phyloP scores from a whole-genome alignment of 2,888 invertebrate species.

The Orthosia incerta region DNA sequence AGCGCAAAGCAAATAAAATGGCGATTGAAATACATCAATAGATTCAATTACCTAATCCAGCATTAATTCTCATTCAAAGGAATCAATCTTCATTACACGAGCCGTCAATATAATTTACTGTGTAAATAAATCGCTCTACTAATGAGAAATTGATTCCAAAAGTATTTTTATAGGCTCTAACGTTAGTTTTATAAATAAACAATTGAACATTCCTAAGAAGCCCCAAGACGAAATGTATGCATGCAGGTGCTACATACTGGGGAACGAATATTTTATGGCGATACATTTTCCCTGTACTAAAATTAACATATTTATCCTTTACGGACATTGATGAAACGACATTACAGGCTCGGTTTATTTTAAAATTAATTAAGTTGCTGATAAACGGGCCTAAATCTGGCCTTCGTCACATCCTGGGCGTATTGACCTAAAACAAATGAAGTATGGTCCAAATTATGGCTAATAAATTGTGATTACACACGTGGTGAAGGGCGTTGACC shows the following conservation, averaged over 20 bases:
- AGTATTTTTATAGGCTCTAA: conserved; percentile 69
- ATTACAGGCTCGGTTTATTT: conserved; percentile 26
- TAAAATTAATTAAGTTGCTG: conserved; percentile 29
- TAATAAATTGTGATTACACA: conserved; percentile 76
- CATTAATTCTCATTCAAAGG: conserved; percentile 23
- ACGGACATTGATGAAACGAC: conserved; percentile 28
- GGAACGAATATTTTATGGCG: conserved; percentile 26
- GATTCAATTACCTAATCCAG: conserved; percentile 48
- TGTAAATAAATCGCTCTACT: conserved; percentile 46
- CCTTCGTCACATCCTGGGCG: conserved; percentile 49
- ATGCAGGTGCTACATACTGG: conserved; percentile 25
- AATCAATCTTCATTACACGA: conserved; percentile 55
- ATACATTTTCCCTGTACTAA: conserved; percentile 43
- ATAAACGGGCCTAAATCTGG: conserved; percentile 41
- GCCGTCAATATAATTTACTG: conserved; percentile 30
- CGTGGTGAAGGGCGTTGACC: conserved; percentile 80
- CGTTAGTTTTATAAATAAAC: conserved; percentile 72
- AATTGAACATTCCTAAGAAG: conserved; percentile 54
- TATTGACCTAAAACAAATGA: conserved; percentile 64
- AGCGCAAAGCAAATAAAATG: conserved; percentile 34
- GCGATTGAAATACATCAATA: conserved; percentile 43
- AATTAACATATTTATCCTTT: conserved; percentile 40
- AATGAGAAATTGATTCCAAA: conserved; percentile 62
- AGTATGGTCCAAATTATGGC: conserved; percentile 71
- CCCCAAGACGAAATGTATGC: conserved; percentile 34